Conservation (phyloP, 2,113 vertebrate species). For the Mastomys natalensis region DNA sequence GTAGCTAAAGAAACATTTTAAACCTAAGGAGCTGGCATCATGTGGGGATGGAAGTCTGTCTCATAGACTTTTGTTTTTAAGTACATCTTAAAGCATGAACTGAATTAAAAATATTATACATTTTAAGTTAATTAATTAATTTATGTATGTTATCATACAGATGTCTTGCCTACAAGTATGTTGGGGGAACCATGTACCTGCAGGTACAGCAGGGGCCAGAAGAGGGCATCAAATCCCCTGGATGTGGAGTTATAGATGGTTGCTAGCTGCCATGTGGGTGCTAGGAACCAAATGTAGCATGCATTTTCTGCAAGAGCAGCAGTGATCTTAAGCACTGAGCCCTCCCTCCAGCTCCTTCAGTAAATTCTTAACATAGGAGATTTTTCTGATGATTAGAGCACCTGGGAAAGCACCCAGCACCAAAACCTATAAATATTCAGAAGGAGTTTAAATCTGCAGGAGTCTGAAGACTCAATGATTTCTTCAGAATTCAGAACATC, state of each 20-base stretch:
- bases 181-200: not conserved
- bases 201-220: not conserved
- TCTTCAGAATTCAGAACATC: not conserved
- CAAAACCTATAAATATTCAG: not conserved
- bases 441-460: not conserved
- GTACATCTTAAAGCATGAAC: not conserved
- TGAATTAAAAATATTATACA: conserved; percentile 32
- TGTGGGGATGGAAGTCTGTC: conserved; percentile 10
- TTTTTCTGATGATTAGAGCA: not conserved
- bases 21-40: conserved; percentile 8
- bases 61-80: conserved; percentile 57
- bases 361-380: not conserved
- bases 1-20: conserved; percentile 8
- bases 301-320: not conserved
- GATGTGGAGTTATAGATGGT: not conserved
- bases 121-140: not conserved
- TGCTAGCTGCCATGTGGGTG: not conserved
- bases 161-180: not conserved
- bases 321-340: not conserved
- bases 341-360: not conserved
- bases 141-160: not conserved
- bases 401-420: not conserved
- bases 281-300: not conserved
- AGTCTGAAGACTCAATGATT: not conserved
- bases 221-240: not conserved